Evolutionary conservation across 2,113 vertebrate species (phyloP), one percentile per base, ranked within the genome.

Genomic region (Thamnaconus septentrionalis): DNA sequence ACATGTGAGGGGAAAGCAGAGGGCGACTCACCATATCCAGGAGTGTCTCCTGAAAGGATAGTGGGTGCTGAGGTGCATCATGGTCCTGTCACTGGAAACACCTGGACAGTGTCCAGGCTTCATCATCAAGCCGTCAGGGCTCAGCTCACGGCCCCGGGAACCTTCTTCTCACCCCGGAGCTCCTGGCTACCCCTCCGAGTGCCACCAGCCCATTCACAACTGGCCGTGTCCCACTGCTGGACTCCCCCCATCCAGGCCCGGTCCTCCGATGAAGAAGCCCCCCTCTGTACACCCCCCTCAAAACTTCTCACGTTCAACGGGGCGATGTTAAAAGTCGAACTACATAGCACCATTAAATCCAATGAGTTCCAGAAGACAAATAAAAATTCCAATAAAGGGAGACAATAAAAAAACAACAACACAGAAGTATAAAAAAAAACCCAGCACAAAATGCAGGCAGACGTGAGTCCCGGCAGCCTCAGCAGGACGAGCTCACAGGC

Each of bases 41-140:
- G 97, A 99, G 92, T 99, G 97, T 79, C 97, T 96, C 88, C 97
- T 94, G 82, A 96, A 93, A 61, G 97, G 97, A 73, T 94, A 96
- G 83, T 94, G 94, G 87, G 18, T 31, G 18, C 96, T 94, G 85
- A 99, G 93, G 58, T 95, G 95, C 94, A 96, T 98, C 95, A 96
- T 96, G 88, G 92, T 91, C 85, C 88, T 91, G 82, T 92, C 83
- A 90, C 84, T 91, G 90, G 89, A 53, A 56, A 80, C 87, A 78
- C 83, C 92, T 85, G 91, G 83, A 90, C 91, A 90, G 44, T 90
- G 90, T 76, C 87, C 83, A 61, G 84, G 86, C 81, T 92, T 93
- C 91, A 92, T 92, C 53, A 39, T n/a, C 8, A 71, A 73, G 66
- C 9, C n/a, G 39, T 65, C 12, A 67, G 59, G 45, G 71, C 42